Percentiles rank a stretch among this genome's conserved stretches.
These are phyloP conservation scores for Epinotia bilunana DNA, from an alignment of 2,888 invertebrate species.

Conservation along the genomic window DNA sequence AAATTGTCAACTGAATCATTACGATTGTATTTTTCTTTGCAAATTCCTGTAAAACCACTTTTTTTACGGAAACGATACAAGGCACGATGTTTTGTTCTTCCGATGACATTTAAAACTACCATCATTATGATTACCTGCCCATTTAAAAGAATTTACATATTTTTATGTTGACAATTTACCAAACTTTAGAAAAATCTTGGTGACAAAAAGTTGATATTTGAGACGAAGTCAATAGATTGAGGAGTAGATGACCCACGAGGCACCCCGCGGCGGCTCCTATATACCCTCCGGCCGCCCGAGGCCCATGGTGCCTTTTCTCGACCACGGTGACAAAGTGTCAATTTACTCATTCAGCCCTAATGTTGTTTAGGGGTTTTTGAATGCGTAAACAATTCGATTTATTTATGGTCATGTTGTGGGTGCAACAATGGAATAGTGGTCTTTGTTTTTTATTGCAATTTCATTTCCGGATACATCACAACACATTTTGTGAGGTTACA, in stretches of 20 bases:
- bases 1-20: too few relatives aligned
- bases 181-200: slow-evolving; percentile 37
- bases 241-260: slow-evolving; percentile 48
- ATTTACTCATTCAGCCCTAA: slow-evolving; percentile 80
- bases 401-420: slow-evolving; percentile 77
- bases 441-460: slow-evolving; percentile 71
- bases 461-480: slow-evolving; percentile 71
- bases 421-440: slow-evolving; percentile 66
- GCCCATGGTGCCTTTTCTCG: slow-evolving; percentile 63
- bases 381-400: slow-evolving; percentile 73
- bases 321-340: slow-evolving; percentile 77
- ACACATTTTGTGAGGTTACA: slow-evolving; percentile 10
- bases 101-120: neutral
- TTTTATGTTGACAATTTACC: slow-evolving; percentile 22
- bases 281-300: slow-evolving; percentile 59
- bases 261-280: slow-evolving; percentile 56
- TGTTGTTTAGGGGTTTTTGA: slow-evolving; percentile 79
- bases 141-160: slow-evolving; percentile 20
- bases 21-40: neutral
- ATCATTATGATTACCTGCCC: neutral
- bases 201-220: slow-evolving; percentile 49
- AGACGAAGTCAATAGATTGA: slow-evolving; percentile 41
- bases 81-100: neutral
- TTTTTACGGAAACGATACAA: neutral
- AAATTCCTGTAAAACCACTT: neutral